Base-by-base conservation (phyloP, 1,140 invertebrate genomes). In the Teleopsis dalmanni region DNA sequence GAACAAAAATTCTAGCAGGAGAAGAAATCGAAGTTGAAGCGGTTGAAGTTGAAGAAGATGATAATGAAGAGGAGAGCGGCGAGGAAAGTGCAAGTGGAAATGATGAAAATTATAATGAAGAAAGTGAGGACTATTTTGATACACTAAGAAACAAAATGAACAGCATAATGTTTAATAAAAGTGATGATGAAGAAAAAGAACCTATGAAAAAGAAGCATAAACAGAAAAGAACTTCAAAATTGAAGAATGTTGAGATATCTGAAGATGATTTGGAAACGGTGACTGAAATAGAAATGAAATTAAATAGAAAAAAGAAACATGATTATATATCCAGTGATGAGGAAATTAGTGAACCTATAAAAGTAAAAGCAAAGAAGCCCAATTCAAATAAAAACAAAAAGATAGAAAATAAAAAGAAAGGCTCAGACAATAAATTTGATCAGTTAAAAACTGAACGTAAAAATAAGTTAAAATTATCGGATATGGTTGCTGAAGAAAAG, bases 11-110 rank as follows among this genome's bases (percentile, higher is more conserved):
- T 21, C 31, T 71, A 4, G 51, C 43, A 2, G 67, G 65, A 4
- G 71, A 65, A 22, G 59, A 74, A 22, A 70, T 73, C 4, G 47
- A 77, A 11, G 62, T 66, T 41, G 49, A 38, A 10, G 13, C 53
- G 51, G 14, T 48, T 18, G 47, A 53, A 37, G 55, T 57, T 8
- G 54, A 56, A 19, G 45, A 52, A 11, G 51, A 51, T 35, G 33
- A 44, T 18, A 41, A 41, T 9, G 41, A 57, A 18, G 29, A 50
- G 18, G 21, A 40, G 8, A 22, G 9, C 9, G 41, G 47, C 25
- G 26, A 50, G 22, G 33, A 47, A 29, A 23, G 31, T 36, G 21
- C 23, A 19, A 14, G 36, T 23, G 27, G 34, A 29, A 31, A 54
- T 9, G 27, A 36, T 23, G 31, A 52, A 18, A 21, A 47, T 33